Percentiles rank a stretch among this genome's conserved stretches.
Evolutionary conservation across 2,888 invertebrate genomes (phyloP).

Genomic region (Cheilosia variabilis): DNA sequence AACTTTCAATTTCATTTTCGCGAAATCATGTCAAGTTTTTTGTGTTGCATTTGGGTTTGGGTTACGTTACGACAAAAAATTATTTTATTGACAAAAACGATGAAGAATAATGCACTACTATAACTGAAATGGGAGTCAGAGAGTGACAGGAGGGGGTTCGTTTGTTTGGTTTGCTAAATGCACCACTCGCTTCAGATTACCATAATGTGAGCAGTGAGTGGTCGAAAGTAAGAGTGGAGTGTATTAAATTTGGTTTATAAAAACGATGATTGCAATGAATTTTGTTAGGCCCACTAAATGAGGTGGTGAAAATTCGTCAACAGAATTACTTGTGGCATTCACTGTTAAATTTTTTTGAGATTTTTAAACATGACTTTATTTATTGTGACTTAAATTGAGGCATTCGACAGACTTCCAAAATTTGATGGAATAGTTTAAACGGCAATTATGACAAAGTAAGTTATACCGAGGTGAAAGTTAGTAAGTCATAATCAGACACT

Average conservation of each 20-base stretch:
- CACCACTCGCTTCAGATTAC: background rate
- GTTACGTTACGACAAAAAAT: conserved; percentile 13
- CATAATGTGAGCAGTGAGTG: conserved; percentile 14
- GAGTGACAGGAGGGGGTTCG: background rate
- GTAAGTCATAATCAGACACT: no score
- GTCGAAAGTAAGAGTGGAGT: conserved; percentile 42
- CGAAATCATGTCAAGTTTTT: conserved; percentile 36
- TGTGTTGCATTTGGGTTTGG: background rate
- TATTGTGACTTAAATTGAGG: no score
- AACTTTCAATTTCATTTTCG: conserved; percentile 62
- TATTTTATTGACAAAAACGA: conserved; percentile 16
- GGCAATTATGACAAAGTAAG: no score
- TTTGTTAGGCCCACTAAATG: background rate
- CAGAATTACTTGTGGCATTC: background rate
- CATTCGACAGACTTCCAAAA: no score
- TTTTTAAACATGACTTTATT: no score
- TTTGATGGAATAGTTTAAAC: no score
- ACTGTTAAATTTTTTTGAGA: background rate
- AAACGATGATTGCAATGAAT: background rate
- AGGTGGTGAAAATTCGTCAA: background rate
- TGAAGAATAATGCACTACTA: conserved; percentile 1
- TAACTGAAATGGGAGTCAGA: conserved; percentile 1
- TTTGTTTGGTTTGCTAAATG: conserved; percentile 28
- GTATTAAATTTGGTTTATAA: conserved; percentile 13
- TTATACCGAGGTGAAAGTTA: no score